These are phyloP conservation scores for Coleophora deauratella DNA, from an alignment of 2,888 invertebrate genomes.

Conservation along the genomic window DNA sequence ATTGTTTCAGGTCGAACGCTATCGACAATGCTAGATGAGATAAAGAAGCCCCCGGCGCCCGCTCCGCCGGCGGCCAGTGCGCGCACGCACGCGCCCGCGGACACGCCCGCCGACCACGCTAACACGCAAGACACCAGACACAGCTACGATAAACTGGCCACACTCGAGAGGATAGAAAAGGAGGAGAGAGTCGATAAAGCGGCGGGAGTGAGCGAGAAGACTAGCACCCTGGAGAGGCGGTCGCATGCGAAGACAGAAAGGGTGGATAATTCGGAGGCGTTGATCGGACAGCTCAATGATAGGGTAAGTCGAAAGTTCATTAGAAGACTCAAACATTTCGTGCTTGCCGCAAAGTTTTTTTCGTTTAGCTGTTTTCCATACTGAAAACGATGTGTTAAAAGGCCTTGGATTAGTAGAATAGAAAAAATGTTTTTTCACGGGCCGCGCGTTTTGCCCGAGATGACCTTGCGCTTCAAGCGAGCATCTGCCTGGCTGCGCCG, in stretches of 20 bases:
- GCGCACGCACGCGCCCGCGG: conserved; percentile 22
- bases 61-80: conserved; percentile 32
- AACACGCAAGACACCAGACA: conserved; percentile 18
- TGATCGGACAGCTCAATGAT: conserved; percentile 62
- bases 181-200: conserved; percentile 20
- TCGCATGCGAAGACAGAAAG: conserved; percentile 32
- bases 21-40: conserved; percentile 54
- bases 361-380: too few relatives aligned
- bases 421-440: too few relatives aligned
- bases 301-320: conserved; percentile 42
- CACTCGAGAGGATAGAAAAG: conserved; percentile 35
- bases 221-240: conserved; percentile 46
- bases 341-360: too few relatives aligned
- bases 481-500: too few relatives aligned
- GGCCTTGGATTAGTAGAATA: too few relatives aligned
- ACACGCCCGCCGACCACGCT: conserved; percentile 21
- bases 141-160: conserved; percentile 30
- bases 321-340: not conserved
- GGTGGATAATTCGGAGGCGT: conserved; percentile 40
- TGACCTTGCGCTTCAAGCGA: too few relatives aligned
- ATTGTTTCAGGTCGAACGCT: conserved; percentile 49
- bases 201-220: conserved; percentile 20
- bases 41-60: conserved; percentile 51
- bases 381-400: too few relatives aligned
- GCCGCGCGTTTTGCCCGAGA: too few relatives aligned